Evolutionary conservation across 2,888 invertebrate genomes (phyloP), one percentile per base, ranked within the genome.

Genomic region (Rhyacophila evoluta): DNA sequence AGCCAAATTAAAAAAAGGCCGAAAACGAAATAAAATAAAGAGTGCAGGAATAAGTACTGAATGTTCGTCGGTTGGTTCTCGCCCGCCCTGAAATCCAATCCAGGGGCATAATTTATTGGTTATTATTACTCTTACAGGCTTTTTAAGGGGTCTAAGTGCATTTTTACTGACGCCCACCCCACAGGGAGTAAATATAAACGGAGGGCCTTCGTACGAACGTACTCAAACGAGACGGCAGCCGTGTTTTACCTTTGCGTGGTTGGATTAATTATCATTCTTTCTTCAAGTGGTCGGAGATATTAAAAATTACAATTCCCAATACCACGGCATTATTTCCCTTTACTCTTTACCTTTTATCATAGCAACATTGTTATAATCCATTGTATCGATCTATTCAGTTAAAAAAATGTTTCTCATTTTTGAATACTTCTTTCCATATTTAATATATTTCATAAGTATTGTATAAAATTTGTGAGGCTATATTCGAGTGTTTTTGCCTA

Each of bases 31-130:
- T 55, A 55, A 55, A 55, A 55, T 55, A 55, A 55, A 55, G 10
- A 55, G 55, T 55, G 55, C 25, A 19, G 55, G 55, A 19, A 55
- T 55, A 55, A 55, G 55, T 55, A 55, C 55, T 2, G 25, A 55
- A 19, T 8, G 25, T 55, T 55, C 55, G 19, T 19, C 1, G 55
- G 55, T 19, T 39, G 39, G 12, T 4, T 12, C 55, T 55, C 25
- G 55, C 25, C 55, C 25, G 55, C 55, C 55, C 55, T 25, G 55
- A 25, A 55, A 55, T 55, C 55, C 55, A 55, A 55, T 55, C 55
- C 55, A 55, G 55, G 55, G 55, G 25, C 55, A 55, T 55, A 55
- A 55, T 55, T 55, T 55, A 55, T 55, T 25, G 55, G 55, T 55
- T 55, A 55, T 55, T 55, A 25, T 55, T 55, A 25, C 55, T 55